phyloP scores from a whole-genome alignment of 2,888 invertebrate genomes.

The Dugesia japonica region DNA sequence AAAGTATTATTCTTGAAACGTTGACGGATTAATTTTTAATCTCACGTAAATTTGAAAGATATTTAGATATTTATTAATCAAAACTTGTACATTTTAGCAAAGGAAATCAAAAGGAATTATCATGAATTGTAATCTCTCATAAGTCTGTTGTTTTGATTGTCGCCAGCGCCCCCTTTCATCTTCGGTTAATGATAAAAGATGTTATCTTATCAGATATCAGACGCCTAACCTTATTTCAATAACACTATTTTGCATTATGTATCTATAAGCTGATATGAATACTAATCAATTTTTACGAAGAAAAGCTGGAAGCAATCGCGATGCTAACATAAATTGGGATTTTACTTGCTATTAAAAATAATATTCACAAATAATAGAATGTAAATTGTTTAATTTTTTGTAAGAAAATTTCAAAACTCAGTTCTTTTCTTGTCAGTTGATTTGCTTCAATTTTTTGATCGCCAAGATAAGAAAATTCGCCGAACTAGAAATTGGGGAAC shows the following conservation, averaged over 20 bases:
- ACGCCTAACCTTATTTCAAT: conserved; percentile 20
- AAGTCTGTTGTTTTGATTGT: conserved; percentile 20
- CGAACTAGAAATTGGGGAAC: conserved; percentile 7
- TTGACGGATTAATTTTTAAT: no score
- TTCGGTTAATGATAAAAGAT: conserved; percentile 14
- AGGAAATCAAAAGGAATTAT: conserved; percentile 4
- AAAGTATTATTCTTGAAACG: no score
- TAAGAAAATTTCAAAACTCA: background rate
- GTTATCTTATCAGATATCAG: conserved; percentile 20
- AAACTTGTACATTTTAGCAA: conserved; percentile 20
- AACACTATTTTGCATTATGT: conserved; percentile 20
- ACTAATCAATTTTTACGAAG: background rate
- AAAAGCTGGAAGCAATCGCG: background rate
- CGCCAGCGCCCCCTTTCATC: conserved; percentile 20
- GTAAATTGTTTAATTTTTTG: background rate
- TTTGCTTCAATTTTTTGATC: conserved; percentile 10
- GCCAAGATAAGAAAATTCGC: conserved; percentile 1
- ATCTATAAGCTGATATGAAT: conserved; percentile 16
- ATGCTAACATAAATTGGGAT: background rate
- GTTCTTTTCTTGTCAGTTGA: conserved; percentile 10
- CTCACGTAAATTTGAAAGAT: no score
- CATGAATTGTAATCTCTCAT: conserved; percentile 15
- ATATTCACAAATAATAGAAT: no score
- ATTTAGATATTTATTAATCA: background rate
- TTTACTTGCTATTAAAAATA: no score